phyloP scores from a whole-genome alignment of 2,888 invertebrate genomes.

The Chromoteleia sp. region DNA sequence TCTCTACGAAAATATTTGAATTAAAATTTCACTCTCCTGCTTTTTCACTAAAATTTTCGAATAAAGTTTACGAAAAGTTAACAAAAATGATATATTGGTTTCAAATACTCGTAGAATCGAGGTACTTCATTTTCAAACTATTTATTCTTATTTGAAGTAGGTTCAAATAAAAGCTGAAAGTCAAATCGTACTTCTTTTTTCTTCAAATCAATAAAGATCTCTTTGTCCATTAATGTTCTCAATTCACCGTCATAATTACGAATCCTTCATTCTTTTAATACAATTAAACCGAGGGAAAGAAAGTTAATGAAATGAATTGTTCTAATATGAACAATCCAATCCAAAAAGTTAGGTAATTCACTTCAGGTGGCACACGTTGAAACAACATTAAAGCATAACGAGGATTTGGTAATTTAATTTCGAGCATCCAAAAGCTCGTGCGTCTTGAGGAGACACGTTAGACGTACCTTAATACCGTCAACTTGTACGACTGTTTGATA shows the following conservation, averaged over 20 bases:
- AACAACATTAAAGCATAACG: slow-evolving; percentile 41
- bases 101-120: neutral
- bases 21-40: neutral
- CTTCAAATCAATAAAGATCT: neutral
- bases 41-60: neutral
- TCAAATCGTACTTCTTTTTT: no score
- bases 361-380: slow-evolving; percentile 32
- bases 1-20: neutral
- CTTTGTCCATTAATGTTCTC: no score
- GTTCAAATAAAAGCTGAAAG: neutral
- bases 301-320: neutral
- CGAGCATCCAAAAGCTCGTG: slow-evolving; percentile 7
- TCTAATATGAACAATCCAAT: slow-evolving; percentile 3
- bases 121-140: slow-evolving; percentile 10
- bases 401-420: slow-evolving; percentile 37
- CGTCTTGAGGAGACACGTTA: slow-evolving; percentile 31
- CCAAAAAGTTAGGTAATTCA: slow-evolving; percentile 34
- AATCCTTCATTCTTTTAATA: neutral
- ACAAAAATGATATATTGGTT: neutral
- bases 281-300: neutral
- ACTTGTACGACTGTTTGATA: slow-evolving; percentile 48
- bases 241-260: neutral
- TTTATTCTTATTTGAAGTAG: neutral
- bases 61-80: neutral
- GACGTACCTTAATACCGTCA: slow-evolving; percentile 35